Percentiles rank a stretch among this genome's conserved stretches.
phyloP scores from a whole-genome alignment of 2,113 vertebrate genomes.

The Ciconia maguari region DNA sequence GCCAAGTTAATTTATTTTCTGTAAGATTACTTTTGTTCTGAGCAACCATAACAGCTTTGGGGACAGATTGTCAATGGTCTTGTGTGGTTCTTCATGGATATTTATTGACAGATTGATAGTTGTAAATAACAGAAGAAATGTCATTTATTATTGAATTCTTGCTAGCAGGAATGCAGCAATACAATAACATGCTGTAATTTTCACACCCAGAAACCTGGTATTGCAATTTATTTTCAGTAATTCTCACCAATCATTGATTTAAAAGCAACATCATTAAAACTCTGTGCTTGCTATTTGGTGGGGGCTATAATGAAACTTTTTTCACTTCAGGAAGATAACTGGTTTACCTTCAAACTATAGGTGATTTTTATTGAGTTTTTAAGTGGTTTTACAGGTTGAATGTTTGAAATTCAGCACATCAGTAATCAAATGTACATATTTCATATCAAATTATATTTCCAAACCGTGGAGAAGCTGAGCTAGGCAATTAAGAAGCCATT shows the following conservation, averaged over 20 bases:
- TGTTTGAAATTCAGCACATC: not conserved
- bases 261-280: constrained; percentile 1
- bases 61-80: constrained; percentile 29
- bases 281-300: not conserved
- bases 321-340: not conserved
- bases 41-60: constrained; percentile 9
- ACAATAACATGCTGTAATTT: not conserved
- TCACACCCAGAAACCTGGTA: not conserved
- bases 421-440: not conserved
- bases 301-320: not conserved
- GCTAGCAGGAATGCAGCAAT: not conserved
- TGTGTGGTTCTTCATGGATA: not conserved
- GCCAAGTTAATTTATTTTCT: not conserved
- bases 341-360: not conserved
- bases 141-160: not conserved
- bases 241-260: not conserved
- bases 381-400: not conserved
- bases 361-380: not conserved
- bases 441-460: not conserved
- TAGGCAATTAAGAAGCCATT: not conserved
- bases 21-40: not conserved
- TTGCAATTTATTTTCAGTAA: not conserved
- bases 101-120: constrained; percentile 29
- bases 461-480: not conserved
- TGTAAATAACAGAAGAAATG: constrained; percentile 33